Evolutionary conservation across 2,113 vertebrate species (phyloP).

Genomic region (Sapajus apella): DNA sequence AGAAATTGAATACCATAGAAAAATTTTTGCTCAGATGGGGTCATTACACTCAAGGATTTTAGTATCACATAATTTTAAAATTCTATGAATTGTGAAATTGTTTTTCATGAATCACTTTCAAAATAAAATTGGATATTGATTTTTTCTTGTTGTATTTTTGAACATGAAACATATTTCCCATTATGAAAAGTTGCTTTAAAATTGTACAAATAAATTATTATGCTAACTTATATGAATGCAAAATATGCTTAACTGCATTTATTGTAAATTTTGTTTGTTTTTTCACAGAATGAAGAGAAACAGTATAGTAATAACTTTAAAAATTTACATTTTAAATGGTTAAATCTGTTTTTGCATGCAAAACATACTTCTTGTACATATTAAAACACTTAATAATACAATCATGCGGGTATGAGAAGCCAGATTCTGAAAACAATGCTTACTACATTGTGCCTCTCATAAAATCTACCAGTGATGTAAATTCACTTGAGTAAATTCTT

Average conservation of each 20-base stretch:
- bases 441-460: neutral
- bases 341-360: neutral
- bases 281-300: neutral
- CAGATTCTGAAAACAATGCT: neutral
- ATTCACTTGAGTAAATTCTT: neutral
- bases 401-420: neutral
- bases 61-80: conserved; percentile 42
- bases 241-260: neutral
- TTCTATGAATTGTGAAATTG: conserved; percentile 14
- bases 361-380: neutral
- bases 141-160: conserved; percentile 43
- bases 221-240: neutral
- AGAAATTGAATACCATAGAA: neutral
- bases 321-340: neutral
- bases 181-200: conserved; percentile 47
- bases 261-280: neutral
- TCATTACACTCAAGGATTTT: conserved; percentile 37
- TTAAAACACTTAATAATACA: neutral
- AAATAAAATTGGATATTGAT: conserved; percentile 60
- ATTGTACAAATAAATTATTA: neutral
- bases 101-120: conserved; percentile 16
- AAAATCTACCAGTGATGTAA: neutral
- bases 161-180: neutral
- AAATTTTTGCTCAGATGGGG: neutral
- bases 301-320: neutral